Evolutionary conservation across 2,888 invertebrate species (phyloP).

Genomic region (Sepioteuthis lessoniana): DNA sequence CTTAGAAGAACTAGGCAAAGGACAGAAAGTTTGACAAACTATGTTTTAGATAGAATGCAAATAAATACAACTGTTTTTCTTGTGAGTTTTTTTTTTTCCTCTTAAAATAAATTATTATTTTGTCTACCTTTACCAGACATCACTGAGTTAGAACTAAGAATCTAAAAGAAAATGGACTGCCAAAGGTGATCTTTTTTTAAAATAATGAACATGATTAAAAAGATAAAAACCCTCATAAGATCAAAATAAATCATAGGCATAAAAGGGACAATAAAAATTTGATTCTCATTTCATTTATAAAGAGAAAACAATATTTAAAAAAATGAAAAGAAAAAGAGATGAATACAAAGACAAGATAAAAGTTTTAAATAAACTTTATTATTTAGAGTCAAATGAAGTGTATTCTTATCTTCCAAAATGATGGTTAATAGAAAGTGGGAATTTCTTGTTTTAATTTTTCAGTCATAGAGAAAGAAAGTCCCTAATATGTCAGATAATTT

Average conservation of each 20-base stretch:
- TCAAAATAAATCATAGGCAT: background rate
- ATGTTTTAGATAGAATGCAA: background rate
- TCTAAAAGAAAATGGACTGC: background rate
- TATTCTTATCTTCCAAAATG: constrained; percentile 15
- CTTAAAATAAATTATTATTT: background rate
- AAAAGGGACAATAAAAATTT: background rate
- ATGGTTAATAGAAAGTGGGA: background rate
- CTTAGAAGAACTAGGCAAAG: background rate
- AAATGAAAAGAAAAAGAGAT: background rate
- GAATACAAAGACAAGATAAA: background rate
- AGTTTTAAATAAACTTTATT: constrained; percentile 23
- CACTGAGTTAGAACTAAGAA: too few species aligned
- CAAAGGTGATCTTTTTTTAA: background rate
- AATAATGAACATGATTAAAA: background rate
- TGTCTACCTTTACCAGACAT: background rate
- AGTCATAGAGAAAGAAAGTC: background rate
- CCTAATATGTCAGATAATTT: background rate
- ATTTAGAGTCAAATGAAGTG: constrained; percentile 10
- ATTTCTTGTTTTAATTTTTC: background rate
- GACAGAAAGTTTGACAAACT: background rate
- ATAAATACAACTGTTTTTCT: background rate
- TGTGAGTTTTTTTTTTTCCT: background rate
- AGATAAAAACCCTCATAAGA: background rate
- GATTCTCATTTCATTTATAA: background rate
- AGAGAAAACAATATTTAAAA: background rate